phyloP scores from a whole-genome alignment of 2,797 vertebrate species.

The Philypnodon macrostomus region DNA sequence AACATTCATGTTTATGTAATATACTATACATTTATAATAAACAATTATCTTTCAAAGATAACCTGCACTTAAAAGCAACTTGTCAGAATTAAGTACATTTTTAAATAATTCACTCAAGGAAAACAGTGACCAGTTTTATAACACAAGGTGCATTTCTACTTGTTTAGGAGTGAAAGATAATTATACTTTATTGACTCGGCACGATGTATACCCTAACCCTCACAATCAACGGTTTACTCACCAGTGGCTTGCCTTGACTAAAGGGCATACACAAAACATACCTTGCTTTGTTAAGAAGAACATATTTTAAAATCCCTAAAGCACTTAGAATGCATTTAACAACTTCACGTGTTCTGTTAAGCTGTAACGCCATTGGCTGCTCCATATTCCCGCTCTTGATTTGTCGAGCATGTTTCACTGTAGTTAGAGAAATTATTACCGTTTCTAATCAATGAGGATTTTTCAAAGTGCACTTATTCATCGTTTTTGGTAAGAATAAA shows the following conservation, averaged over 20 bases:
- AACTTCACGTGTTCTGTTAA: constrained; percentile 19
- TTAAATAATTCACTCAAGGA: constrained; percentile 3
- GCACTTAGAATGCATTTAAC: constrained; percentile 39
- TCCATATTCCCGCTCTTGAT: too few relatives aligned
- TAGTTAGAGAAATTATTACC: constrained; percentile 20
- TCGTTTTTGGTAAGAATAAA: constrained; percentile 28
- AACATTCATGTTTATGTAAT: too few relatives aligned
- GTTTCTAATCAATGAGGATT: constrained; percentile 34
- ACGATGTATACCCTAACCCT: constrained; percentile 5
- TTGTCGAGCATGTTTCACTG: constrained; percentile 42
- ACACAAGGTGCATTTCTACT: background rate
- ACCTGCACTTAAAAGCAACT: too few relatives aligned
- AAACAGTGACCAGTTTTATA: background rate
- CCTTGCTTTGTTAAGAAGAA: constrained; percentile 13
- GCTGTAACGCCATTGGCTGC: constrained; percentile 7
- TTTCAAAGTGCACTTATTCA: constrained; percentile 62
- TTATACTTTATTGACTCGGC: constrained; percentile 7
- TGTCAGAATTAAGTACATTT: too few relatives aligned
- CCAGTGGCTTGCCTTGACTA: constrained; percentile 37
- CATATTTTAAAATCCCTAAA: constrained; percentile 5
- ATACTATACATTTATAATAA: too few relatives aligned
- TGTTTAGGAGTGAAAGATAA: constrained; percentile 1
- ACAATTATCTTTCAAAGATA: too few relatives aligned
- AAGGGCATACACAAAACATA: constrained; percentile 30
- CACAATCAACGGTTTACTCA: constrained; percentile 23